A percentile compares a stretch with the other conserved stretches of the same genome.
Conservation (phyloP, 2,113 vertebrate genomes). For the Aphelocoma coerulescens region DNA sequence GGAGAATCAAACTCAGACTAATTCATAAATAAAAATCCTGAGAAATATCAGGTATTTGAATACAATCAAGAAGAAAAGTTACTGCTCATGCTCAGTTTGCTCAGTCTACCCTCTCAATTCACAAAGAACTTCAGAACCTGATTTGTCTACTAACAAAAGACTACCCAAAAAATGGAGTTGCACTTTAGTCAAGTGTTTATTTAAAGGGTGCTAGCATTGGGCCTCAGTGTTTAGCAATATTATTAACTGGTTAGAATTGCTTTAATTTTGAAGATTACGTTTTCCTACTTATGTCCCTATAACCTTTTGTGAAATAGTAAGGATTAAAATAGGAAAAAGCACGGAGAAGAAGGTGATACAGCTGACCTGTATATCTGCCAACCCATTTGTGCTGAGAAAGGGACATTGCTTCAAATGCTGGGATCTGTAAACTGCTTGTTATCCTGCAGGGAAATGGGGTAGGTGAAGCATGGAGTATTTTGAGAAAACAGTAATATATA, state of each 20-base stretch:
- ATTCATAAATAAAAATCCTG: not conserved
- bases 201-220: not conserved
- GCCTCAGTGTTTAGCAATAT: not conserved
- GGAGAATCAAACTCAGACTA: not conserved
- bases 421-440: not conserved
- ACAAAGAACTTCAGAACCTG: not conserved
- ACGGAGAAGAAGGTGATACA: not conserved
- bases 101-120: not conserved
- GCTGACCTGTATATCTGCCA: not conserved
- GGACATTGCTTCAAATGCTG: not conserved
- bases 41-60: not conserved
- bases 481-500: not conserved
- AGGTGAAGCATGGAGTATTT: not conserved
- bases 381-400: not conserved
- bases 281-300: not conserved
- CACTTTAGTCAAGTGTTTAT: not conserved
- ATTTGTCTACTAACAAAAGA: not conserved
- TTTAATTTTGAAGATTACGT: not conserved
- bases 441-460: not conserved
- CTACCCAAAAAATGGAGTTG: not conserved
- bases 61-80: not conserved
- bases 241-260: not conserved
- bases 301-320: not conserved
- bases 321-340: not conserved
- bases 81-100: not conserved